Conservation (phyloP, 2,113 vertebrate genomes). For the Trematomus loennbergii region DNA sequence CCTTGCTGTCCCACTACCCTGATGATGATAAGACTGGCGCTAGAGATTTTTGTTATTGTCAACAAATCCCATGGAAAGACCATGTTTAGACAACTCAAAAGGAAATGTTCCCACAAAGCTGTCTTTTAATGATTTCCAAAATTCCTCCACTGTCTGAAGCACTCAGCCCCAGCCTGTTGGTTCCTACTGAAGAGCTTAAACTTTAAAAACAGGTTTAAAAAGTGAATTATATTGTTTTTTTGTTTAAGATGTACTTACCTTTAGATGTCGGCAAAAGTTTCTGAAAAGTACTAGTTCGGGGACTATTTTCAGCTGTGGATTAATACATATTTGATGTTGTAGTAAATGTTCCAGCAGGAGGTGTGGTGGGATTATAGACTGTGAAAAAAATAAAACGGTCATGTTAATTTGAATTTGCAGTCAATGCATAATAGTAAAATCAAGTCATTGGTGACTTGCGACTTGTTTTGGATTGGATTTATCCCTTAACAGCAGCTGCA, state of each 20-base stretch:
- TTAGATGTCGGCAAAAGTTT: not conserved
- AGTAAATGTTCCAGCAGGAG: not conserved
- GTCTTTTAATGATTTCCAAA: not conserved
- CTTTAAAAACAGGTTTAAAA: not conserved
- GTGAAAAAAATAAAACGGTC: not conserved
- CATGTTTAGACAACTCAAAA: conserved; percentile 6
- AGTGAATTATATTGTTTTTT: not conserved
- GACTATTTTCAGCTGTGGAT: not conserved
- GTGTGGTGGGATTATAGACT: not conserved
- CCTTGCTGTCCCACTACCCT: not conserved
- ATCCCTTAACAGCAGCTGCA: too few relatives aligned
- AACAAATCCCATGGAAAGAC: conserved; percentile 17
- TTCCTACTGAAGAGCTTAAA: not conserved
- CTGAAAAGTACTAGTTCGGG: not conserved
- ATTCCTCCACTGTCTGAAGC: not conserved
- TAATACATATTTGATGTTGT: not conserved
- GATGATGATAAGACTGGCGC: not conserved
- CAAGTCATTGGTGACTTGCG: too few relatives aligned
- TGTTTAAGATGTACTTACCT: too few relatives aligned
- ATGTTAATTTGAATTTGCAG: not conserved
- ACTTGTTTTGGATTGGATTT: too few relatives aligned
- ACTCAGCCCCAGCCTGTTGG: not conserved
- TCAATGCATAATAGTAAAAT: not conserved
- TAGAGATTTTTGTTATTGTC: conserved; percentile 27
- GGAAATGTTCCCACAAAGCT: not conserved